These are phyloP conservation scores for Geopemphigus sp. DNA, from an alignment of 1,140 invertebrate species.

Conservation along the genomic window DNA sequence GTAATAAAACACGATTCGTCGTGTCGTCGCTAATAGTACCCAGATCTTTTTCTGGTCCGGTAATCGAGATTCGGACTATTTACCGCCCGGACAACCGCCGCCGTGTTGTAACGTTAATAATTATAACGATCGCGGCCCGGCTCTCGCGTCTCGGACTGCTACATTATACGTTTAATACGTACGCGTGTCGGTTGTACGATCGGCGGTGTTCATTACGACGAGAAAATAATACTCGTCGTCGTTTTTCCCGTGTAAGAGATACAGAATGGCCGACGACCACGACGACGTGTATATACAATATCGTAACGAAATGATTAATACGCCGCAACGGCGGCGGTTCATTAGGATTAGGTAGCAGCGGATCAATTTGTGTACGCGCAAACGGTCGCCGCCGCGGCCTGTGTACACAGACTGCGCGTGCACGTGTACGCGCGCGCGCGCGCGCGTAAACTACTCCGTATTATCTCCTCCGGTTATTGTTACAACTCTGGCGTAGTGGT, in stretches of 20 bases:
- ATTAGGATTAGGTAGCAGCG: constrained; percentile 35
- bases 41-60: neutral
- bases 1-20: neutral
- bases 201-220: constrained; percentile 37
- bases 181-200: too few relatives aligned
- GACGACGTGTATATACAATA: neutral
- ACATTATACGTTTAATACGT: too few relatives aligned
- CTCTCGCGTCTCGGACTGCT: neutral
- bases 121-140: constrained; percentile 9
- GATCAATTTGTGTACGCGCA: constrained; percentile 32
- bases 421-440: neutral
- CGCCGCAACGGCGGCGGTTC: constrained; percentile 10
- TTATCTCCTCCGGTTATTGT: constrained; percentile 18
- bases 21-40: constrained; percentile 1
- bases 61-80: constrained; percentile 22
- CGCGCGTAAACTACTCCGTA: constrained; percentile 7
- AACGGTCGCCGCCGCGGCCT: neutral
- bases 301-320: constrained; percentile 38
- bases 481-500: neutral
- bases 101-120: too few relatives aligned
- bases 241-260: neutral
- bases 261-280: neutral
- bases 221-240: constrained; percentile 24
- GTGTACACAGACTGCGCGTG: constrained; percentile 12
- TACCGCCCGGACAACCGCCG: too few relatives aligned